phyloP scores from a whole-genome alignment of 2,888 invertebrate species.

The Limnephilus rhombicus region DNA sequence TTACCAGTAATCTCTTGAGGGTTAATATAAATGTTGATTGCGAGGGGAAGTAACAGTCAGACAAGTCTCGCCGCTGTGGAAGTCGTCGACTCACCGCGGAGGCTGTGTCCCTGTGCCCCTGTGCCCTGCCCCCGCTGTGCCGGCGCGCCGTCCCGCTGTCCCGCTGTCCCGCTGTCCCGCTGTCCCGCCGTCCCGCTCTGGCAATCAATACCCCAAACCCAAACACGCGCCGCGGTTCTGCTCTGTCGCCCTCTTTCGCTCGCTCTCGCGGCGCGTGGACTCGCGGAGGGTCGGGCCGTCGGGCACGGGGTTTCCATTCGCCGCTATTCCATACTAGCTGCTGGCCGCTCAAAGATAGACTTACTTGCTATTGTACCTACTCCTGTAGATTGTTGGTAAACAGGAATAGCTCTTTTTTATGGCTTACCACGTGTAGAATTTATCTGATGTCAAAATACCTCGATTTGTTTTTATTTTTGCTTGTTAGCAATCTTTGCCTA shows the following conservation, averaged over 20 bases:
- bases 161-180: not conserved
- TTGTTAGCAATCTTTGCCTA: no score
- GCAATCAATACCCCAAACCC: constrained; percentile 67
- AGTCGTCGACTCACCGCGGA: constrained; percentile 39
- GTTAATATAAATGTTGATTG: constrained; percentile 3
- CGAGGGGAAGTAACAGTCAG: not conserved
- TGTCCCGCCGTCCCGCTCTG: constrained; percentile 58
- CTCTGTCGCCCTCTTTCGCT: constrained; percentile 55
- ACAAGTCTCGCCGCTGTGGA: constrained; percentile 24
- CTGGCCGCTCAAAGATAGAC: not conserved
- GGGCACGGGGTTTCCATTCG: no score
- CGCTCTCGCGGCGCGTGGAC: constrained; percentile 55
- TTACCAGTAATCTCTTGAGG: not conserved
- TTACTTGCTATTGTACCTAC: not conserved
- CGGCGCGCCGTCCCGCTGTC: constrained; percentile 50
- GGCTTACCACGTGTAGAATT: not conserved
- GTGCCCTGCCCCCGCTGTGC: not conserved
- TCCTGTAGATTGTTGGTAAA: not conserved
- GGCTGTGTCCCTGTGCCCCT: not conserved
- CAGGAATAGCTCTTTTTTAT: not conserved
- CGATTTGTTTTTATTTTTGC: no score
- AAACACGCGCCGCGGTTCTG: constrained; percentile 66
- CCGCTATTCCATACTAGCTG: no score
- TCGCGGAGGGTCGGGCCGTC: constrained; percentile 35
- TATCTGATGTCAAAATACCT: not conserved